phyloP scores from a whole-genome alignment of 2,113 vertebrate species.

The Osmerus mordax region DNA sequence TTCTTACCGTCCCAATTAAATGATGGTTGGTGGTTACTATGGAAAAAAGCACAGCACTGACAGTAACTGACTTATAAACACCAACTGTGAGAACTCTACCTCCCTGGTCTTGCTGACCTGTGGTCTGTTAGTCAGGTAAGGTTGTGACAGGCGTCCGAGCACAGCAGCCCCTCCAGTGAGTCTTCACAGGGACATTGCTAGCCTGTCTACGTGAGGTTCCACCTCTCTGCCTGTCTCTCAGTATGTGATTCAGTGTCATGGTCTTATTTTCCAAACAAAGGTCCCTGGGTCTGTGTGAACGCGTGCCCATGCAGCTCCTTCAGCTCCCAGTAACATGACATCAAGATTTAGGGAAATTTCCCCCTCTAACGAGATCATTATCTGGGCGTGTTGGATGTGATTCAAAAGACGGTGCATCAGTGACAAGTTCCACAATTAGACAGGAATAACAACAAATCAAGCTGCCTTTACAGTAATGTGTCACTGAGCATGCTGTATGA shows the following conservation, averaged over 20 bases:
- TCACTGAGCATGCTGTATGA: conserved; percentile 39
- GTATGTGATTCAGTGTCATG: conserved; percentile 27
- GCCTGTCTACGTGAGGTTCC: conserved; percentile 25
- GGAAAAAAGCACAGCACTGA: too few species aligned
- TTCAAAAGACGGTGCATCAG: conserved; percentile 60
- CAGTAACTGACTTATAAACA: too few species aligned
- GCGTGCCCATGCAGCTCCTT: conserved; percentile 9
- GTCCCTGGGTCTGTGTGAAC: conserved; percentile 11
- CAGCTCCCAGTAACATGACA: conserved; percentile 27
- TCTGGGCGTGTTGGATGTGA: conserved; percentile 57
- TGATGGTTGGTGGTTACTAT: too few species aligned
- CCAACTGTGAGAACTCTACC: not conserved
- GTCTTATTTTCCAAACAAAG: conserved; percentile 27
- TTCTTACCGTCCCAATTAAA: too few species aligned
- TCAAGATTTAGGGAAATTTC: conserved; percentile 53
- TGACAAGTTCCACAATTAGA: conserved; percentile 68
- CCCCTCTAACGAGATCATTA: conserved; percentile 53
- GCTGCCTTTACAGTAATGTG: conserved; percentile 55
- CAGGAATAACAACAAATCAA: conserved; percentile 69
- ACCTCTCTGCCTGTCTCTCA: conserved; percentile 12
- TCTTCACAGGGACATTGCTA: conserved; percentile 25
- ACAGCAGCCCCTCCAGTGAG: conserved; percentile 11
- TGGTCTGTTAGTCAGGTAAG: not conserved
- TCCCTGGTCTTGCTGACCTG: conserved; percentile 7
- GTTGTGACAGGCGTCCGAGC: conserved; percentile 20